phyloP scores from a whole-genome alignment of 1,140 invertebrate species.

The Sinonovacula constricta region DNA sequence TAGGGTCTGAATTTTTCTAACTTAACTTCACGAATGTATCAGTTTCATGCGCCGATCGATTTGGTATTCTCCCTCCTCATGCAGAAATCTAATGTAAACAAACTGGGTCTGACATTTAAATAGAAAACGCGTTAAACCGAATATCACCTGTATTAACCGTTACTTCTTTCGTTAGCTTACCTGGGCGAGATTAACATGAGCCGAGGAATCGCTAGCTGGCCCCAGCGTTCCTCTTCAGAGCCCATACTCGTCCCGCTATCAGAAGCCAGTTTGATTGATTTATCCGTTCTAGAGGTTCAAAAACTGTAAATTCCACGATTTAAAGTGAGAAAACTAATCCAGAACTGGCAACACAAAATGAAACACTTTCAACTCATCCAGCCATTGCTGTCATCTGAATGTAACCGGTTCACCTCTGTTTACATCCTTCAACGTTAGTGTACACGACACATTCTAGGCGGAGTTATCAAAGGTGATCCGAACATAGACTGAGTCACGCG shows the following conservation, averaged over 20 bases:
- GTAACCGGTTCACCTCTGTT: neutral
- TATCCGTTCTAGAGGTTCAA: neutral
- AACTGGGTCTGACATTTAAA: too few relatives aligned
- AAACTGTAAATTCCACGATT: neutral
- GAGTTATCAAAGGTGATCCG: slow-evolving; percentile 23
- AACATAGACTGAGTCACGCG: slow-evolving; percentile 45
- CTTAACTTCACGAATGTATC: too few relatives aligned
- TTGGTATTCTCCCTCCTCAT: too few relatives aligned
- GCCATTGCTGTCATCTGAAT: neutral
- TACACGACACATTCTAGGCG: neutral
- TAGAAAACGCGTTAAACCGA: too few relatives aligned
- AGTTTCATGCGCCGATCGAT: too few relatives aligned
- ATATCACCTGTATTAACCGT: too few relatives aligned
- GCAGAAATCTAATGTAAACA: too few relatives aligned
- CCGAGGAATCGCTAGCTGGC: slow-evolving; percentile 51
- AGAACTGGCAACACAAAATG: neutral
- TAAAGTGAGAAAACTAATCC: neutral
- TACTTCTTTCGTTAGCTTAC: too few relatives aligned
- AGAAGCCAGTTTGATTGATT: slow-evolving; percentile 43
- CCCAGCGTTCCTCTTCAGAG: slow-evolving; percentile 50
- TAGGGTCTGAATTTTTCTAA: too few relatives aligned
- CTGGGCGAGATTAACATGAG: slow-evolving; percentile 56
- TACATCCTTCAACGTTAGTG: neutral
- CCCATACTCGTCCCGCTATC: slow-evolving; percentile 49
- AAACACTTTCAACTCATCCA: too few relatives aligned